Conservation (phyloP, 1,140 invertebrate species). For the Prorops nasuta region DNA sequence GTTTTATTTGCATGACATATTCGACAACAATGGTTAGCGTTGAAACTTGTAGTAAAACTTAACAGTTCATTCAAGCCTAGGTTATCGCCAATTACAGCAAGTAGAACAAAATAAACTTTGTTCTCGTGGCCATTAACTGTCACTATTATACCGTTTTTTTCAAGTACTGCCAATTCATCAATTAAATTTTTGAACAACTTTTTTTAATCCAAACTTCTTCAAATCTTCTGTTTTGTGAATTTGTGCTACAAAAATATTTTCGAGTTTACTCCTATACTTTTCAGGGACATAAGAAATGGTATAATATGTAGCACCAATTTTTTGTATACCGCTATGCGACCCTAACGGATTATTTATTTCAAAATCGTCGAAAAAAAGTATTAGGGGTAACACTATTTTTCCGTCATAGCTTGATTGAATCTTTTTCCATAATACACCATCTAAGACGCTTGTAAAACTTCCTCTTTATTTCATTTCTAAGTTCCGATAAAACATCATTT, state of each 20-base stretch:
- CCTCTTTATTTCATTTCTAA: too few relatives aligned
- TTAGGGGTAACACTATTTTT: constrained; percentile 19
- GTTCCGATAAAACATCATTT: too few relatives aligned
- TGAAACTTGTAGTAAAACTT: constrained; percentile 14
- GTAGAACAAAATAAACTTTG: constrained; percentile 14
- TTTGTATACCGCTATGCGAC: constrained; percentile 16
- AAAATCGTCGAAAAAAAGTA: constrained; percentile 24
- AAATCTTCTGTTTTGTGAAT: constrained; percentile 9
- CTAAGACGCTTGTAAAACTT: too few relatives aligned
- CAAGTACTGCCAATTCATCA: constrained; percentile 6
- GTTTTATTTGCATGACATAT: constrained; percentile 9
- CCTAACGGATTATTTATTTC: constrained; percentile 17
- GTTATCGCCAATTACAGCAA: constrained; percentile 14
- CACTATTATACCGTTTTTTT: constrained; percentile 3
- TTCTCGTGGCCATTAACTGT: too few relatives aligned
- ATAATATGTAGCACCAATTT: constrained; percentile 10
- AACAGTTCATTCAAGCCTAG: constrained; percentile 14
- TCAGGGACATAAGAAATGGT: constrained; percentile 10
- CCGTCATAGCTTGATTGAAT: too few relatives aligned
- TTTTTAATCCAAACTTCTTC: constrained; percentile 15
- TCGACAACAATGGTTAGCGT: constrained; percentile 13
- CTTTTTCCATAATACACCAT: too few relatives aligned
- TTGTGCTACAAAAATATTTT: not conserved
- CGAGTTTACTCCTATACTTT: not conserved
- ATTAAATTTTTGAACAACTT: constrained; percentile 18